Percentiles rank a stretch among this genome's conserved stretches.
phyloP scores from a whole-genome alignment of 2,888 invertebrate species.

The Hydrotaea diabolus region DNA sequence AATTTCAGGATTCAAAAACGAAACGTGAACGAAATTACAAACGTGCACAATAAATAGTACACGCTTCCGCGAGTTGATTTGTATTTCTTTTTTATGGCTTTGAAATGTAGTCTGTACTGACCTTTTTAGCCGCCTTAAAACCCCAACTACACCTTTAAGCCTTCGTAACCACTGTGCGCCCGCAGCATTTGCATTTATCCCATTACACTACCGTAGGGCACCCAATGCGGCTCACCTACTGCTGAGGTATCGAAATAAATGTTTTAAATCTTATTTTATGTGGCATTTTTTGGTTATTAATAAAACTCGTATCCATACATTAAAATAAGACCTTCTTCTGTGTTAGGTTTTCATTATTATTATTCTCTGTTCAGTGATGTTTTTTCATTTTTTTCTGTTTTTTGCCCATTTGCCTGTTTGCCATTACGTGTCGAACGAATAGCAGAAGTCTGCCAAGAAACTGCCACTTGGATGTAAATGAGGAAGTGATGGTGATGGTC shows the following conservation, averaged over 20 bases:
- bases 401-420: not conserved
- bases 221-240: not conserved
- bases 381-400: not conserved
- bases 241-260: slow-evolving; percentile 15
- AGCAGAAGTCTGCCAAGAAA: slow-evolving; percentile 64
- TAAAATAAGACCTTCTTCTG: slow-evolving; percentile 39
- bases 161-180: not conserved
- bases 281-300: slow-evolving; percentile 29
- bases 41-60: no score
- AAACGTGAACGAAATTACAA: no score
- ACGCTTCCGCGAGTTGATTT: no score
- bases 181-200: not conserved
- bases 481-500: not conserved
- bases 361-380: not conserved
- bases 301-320: slow-evolving; percentile 53
- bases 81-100: no score
- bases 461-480: slow-evolving; percentile 54
- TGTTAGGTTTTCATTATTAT: slow-evolving; percentile 52
- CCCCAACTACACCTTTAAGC: no score
- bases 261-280: slow-evolving; percentile 33
- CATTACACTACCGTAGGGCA: not conserved
- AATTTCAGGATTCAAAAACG: no score
- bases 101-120: no score
- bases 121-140: no score
- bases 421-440: slow-evolving; percentile 61